Percentiles rank a stretch among this genome's conserved stretches.
Evolutionary conservation across 2,113 vertebrate species (phyloP).

Genomic region (Axis porcinus): DNA sequence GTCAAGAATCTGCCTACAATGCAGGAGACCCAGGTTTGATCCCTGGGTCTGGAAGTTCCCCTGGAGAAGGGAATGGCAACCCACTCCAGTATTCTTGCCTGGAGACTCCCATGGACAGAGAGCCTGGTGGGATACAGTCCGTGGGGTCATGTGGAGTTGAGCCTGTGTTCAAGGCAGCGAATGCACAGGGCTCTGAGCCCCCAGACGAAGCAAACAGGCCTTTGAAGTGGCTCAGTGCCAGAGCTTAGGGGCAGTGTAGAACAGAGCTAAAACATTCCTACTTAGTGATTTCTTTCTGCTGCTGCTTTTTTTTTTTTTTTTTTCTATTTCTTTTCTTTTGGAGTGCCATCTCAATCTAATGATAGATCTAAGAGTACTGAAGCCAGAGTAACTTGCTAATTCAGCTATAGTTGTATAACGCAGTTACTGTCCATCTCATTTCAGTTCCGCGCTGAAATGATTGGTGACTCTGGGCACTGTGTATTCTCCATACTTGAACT

Average conservation of each 20-base stretch:
- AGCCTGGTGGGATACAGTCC: background rate
- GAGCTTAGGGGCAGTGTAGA: background rate
- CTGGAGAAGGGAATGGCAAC: background rate
- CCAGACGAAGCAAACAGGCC: background rate
- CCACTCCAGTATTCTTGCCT: background rate
- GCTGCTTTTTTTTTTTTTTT: background rate
- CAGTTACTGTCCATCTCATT: background rate
- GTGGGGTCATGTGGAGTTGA: background rate
- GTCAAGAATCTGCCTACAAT: background rate
- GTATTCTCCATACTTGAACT: constrained; percentile 65
- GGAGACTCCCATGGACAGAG: background rate
- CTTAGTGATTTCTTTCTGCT: background rate
- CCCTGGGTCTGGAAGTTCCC: background rate
- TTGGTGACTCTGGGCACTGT: constrained; percentile 38
- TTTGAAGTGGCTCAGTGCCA: background rate
- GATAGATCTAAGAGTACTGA: background rate
- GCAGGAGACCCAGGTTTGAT: background rate
- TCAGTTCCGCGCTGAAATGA: background rate
- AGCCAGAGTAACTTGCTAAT: constrained; percentile 13
- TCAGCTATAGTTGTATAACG: background rate
- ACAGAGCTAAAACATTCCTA: background rate
- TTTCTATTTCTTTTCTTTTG: background rate
- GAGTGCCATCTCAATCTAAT: background rate
- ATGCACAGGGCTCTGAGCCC: background rate
- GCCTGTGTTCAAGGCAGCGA: background rate